Evolutionary conservation across 2,888 invertebrate genomes (phyloP), one percentile per base, ranked within the genome.

Genomic region (Macropis europaea): DNA sequence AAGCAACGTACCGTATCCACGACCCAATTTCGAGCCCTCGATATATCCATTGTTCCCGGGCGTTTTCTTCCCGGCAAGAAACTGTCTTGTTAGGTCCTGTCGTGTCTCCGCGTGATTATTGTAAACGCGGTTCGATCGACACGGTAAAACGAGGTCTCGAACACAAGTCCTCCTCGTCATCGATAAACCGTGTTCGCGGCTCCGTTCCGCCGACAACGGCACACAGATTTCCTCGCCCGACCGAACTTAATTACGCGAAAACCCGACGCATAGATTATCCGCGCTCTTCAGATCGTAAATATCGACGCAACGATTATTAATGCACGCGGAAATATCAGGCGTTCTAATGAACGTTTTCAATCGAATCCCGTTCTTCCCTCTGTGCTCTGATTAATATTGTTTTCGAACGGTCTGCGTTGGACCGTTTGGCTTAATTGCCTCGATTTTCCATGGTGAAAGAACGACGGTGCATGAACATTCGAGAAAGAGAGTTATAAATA

Each of bases 161-260:
- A 43, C 50, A 70, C 76, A 79, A 75, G 67, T 66, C 43, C 67
- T n/a, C n/a, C 40, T 60, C 69, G 47, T 72, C 61, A 72, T 75
- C 71, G 64, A 68, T 59, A 61, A 53, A n/a, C 34, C 30, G 47
- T 38, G 56, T 53, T 54, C 38, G 50, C 26, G 17, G 22, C 17
- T 45, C 19, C 62, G 34, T 47, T 66, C n/a, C 30, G 22, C 5
- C 36, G 19, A 32, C 48, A 15, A 6, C n/a, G 9, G 30, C 45
- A 32, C 42, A n/a, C 50, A 59, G 59, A 70, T 63, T 70, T 50
- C 38, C 43, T 15, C 28, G 42, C 48, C 38, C 30, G 45, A 52
- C 43, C 43, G 30, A 50, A 66, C 64, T 74, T 66, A 70, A 76
- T 76, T 74, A 63, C 36, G 53, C 38, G 61, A 61, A 66, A n/a